phyloP scores from a whole-genome alignment of 2,797 vertebrate genomes.

The Staurois parvus region DNA sequence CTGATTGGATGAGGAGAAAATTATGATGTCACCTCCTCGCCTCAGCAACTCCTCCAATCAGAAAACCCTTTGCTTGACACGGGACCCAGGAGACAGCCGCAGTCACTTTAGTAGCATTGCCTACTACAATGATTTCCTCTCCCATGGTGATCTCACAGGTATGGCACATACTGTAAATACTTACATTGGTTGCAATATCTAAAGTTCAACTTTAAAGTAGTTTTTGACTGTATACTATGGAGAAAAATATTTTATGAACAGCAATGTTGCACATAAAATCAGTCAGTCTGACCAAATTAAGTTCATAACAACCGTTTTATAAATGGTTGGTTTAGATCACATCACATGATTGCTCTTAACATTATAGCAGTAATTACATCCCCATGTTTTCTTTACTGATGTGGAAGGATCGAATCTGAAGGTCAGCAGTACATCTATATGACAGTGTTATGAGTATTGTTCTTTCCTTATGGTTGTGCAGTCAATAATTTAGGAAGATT shows the following conservation, averaged over 20 bases:
- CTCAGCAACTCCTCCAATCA: no score
- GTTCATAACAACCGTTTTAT: neutral
- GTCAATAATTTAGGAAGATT: slow-evolving; percentile 40
- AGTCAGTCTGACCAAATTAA: neutral
- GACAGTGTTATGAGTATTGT: slow-evolving; percentile 24
- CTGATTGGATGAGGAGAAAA: no score
- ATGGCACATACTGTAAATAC: no score
- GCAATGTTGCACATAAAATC: neutral
- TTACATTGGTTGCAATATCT: no score
- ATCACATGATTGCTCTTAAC: neutral
- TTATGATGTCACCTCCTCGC: no score
- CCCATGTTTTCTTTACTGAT: neutral
- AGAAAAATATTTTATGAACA: neutral
- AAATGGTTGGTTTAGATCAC: neutral
- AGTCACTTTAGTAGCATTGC: no score
- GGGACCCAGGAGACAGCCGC: no score
- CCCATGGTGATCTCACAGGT: no score
- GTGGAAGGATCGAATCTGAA: neutral
- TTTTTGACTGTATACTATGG: neutral
- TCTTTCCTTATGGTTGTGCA: slow-evolving; percentile 18
- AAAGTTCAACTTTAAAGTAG: no score
- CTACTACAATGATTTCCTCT: no score
- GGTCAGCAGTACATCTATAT: neutral
- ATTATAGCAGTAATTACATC: neutral
- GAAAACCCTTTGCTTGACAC: no score